Percentiles rank a stretch among this genome's conserved stretches.
Evolutionary conservation across 2,113 vertebrate species (phyloP).

Genomic region (Silurus asotus): DNA sequence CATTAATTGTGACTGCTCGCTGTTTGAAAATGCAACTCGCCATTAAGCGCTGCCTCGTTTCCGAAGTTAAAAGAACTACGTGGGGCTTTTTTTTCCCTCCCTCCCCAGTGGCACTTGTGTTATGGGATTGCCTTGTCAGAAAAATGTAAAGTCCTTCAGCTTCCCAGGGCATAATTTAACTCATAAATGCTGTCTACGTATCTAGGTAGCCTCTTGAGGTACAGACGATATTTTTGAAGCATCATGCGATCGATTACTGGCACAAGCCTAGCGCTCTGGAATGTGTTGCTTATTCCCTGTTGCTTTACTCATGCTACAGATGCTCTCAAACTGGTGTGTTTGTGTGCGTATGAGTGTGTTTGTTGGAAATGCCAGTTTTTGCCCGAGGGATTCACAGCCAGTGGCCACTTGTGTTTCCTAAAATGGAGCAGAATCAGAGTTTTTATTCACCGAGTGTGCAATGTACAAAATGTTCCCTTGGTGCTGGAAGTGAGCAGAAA

Average conservation of each 20-base stretch:
- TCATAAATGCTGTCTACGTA: background rate
- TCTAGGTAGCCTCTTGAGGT: background rate
- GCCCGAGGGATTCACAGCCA: constrained; percentile 6
- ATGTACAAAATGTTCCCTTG: constrained; percentile 19
- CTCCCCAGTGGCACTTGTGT: background rate
- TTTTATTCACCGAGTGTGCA: constrained; percentile 2
- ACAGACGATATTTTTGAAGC: background rate
- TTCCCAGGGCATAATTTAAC: background rate
- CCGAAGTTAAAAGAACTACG: constrained; percentile 7
- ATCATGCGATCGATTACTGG: background rate
- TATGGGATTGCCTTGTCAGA: constrained; percentile 1
- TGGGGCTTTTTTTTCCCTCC: background rate
- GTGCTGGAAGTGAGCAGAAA: constrained; percentile 2
- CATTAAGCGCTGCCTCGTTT: constrained; percentile 20
- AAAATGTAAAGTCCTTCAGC: background rate
- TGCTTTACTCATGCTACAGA: background rate
- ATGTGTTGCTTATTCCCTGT: background rate
- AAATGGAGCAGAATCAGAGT: constrained; percentile 3
- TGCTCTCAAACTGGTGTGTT: background rate
- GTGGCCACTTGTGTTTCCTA: background rate
- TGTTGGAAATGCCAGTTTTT: background rate
- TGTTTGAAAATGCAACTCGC: constrained; percentile 24
- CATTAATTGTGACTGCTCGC: constrained; percentile 25
- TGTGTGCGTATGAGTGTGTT: background rate
- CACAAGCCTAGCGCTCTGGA: background rate